Percentiles rank a stretch among this genome's conserved stretches.
Conservation (phyloP, 2,113 vertebrate genomes). For the human (Homo sapiens) region GRCh38 chr7:139389501-139390000, state of each 20-base stretch:
- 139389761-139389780: not conserved
- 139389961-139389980: not conserved
- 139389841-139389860: not conserved
- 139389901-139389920: not conserved
- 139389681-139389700: not conserved
- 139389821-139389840: not conserved
- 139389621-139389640: not conserved
- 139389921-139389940: not conserved
- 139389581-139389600: not conserved
- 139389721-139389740: not conserved
- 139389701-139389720: not conserved
- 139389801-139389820: not conserved
- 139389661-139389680: not conserved
- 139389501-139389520: not conserved
- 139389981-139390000: not conserved
- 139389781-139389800: not conserved
- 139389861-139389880: not conserved
- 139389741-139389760: not conserved
- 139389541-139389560: not conserved
- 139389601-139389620: not conserved
- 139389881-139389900: not conserved
- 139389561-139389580: not conserved
- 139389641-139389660: not conserved
- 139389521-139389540: not conserved
- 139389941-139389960: not conserved